Conservation (phyloP, 2,113 vertebrate species). For the Pyxicephalus adspersus region DNA sequence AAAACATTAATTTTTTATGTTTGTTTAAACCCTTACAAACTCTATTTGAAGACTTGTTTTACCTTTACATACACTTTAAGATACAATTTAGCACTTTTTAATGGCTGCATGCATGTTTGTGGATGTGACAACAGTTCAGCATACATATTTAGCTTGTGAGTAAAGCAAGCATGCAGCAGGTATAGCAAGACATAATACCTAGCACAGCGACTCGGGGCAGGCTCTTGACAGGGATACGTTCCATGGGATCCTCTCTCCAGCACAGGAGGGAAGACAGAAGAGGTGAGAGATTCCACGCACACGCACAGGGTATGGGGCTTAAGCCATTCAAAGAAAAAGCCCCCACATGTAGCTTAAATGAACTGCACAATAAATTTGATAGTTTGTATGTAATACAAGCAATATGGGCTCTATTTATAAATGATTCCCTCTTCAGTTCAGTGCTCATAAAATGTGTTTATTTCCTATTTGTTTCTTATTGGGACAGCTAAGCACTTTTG, state of each 20-base stretch:
- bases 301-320: neutral
- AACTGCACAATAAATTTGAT: constrained; percentile 11
- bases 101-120: constrained; percentile 23
- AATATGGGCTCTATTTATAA: neutral
- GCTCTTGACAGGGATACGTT: constrained; percentile 43
- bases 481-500: too few relatives aligned
- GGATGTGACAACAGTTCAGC: constrained; percentile 3
- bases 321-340: constrained; percentile 30
- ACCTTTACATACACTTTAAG: too few relatives aligned
- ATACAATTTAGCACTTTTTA: neutral
- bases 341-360: constrained; percentile 31
- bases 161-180: constrained; percentile 41
- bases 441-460: too few relatives aligned
- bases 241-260: constrained; percentile 48
- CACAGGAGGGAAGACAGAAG: constrained; percentile 52
- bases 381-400: constrained; percentile 35
- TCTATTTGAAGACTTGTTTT: neutral
- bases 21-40: neutral
- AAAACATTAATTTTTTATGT: neutral
- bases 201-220: constrained; percentile 37
- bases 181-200: constrained; percentile 51
- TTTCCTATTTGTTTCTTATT: too few relatives aligned
- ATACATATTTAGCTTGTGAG: constrained; percentile 30
- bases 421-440: neutral
- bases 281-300: constrained; percentile 49